Conservation (phyloP, 2,113 vertebrate species). For the Clarias macrocephalus region DNA sequence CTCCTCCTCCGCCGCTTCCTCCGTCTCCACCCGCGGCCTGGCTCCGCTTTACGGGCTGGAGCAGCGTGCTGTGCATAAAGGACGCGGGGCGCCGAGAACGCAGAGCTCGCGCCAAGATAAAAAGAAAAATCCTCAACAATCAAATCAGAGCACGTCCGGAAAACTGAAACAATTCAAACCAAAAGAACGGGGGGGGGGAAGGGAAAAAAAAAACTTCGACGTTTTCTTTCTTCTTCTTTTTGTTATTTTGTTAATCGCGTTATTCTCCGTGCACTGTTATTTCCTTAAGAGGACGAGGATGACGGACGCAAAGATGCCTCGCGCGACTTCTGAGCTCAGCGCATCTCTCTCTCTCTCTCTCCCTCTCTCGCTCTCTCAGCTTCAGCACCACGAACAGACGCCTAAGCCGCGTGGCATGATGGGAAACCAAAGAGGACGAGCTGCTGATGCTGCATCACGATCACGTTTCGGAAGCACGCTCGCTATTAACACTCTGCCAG, state of each 20-base stretch:
- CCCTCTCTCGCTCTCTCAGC: background rate
- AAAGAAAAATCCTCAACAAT: background rate
- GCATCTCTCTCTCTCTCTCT: background rate
- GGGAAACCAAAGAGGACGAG: background rate
- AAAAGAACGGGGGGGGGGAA: no score
- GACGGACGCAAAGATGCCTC: background rate
- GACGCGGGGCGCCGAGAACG: constrained; percentile 49
- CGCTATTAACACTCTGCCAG: background rate
- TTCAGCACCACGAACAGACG: constrained; percentile 12
- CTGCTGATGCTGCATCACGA: constrained; percentile 15
- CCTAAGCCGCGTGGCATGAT: constrained; percentile 1
- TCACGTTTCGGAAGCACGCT: background rate
- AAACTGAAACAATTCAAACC: background rate
- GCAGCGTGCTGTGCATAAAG: constrained; percentile 78
- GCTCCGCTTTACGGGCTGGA: constrained; percentile 65
- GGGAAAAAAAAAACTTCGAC: background rate
- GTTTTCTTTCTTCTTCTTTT: background rate
- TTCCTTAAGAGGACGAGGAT: background rate
- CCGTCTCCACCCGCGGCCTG: constrained; percentile 77
- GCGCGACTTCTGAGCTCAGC: constrained; percentile 8
- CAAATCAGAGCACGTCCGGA: background rate
- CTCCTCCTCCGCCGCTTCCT: constrained; percentile 72
- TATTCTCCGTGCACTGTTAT: background rate
- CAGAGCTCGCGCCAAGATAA: background rate
- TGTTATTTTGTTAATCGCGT: background rate